phyloP scores from a whole-genome alignment of 2,113 vertebrate genomes.

The Siniperca chuatsi region DNA sequence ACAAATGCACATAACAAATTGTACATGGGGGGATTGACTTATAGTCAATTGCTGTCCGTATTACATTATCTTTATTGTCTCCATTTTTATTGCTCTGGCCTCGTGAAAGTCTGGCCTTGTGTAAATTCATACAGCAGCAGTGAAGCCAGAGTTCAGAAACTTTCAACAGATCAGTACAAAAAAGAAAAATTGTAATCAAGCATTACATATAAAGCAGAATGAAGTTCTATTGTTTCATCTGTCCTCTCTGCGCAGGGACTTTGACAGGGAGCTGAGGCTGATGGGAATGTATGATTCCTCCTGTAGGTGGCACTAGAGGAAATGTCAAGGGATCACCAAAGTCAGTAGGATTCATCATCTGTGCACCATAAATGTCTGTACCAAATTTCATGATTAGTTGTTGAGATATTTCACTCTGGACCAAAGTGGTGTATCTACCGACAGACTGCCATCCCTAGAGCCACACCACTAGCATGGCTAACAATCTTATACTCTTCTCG shows the following conservation, averaged over 20 bases:
- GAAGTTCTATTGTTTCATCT: constrained; percentile 33
- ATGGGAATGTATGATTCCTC: background rate
- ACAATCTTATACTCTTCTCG: background rate
- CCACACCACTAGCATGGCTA: background rate
- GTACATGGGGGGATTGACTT: background rate
- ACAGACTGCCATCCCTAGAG: background rate
- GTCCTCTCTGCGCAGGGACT: background rate
- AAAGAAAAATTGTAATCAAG: constrained; percentile 45
- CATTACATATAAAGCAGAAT: constrained; percentile 51
- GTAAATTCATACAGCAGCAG: constrained; percentile 38
- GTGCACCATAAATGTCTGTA: background rate
- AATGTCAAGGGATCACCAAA: constrained; percentile 1
- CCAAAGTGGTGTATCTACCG: background rate
- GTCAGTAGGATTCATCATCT: background rate
- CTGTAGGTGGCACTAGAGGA: background rate
- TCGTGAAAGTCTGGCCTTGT: constrained; percentile 21
- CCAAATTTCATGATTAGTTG: background rate
- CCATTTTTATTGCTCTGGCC: constrained; percentile 32
- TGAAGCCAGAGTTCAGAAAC: constrained; percentile 33
- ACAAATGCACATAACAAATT: constrained; percentile 17
- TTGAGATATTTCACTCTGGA: background rate
- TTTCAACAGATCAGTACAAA: constrained; percentile 30
- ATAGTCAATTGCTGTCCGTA: constrained; percentile 27
- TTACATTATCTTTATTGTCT: constrained; percentile 49
- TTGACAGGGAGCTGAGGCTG: constrained; percentile 3